Base-by-base conservation (phyloP, 2,888 invertebrate species). In the Sepiola atlantica region DNA sequence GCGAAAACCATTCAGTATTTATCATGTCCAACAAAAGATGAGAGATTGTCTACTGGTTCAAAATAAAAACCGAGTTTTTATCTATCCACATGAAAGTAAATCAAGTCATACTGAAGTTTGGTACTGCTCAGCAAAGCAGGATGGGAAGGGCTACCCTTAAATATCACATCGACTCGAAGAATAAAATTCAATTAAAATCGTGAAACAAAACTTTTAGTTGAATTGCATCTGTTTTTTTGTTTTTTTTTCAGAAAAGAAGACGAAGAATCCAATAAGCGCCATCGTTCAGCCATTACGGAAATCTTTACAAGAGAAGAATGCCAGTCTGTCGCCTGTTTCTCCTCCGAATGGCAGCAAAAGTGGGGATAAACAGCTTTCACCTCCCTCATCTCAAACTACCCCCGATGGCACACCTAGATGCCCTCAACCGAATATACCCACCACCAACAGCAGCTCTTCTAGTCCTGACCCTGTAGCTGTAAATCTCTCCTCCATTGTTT, bases 271-370 rank as follows among this genome's bases (percentile, higher is more conserved):
- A 21, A 94, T 95, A 28, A 95, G 95, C 55, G 95, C 95, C 32
- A 95, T 95, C 21, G 95, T 95, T 3, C 95, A 95, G 91, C 95
- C 95, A 10, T 35, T 95, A 94, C 55, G 95, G 28, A 95, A 94
- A 91, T 95, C 95, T 21, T 94, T 95, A 35, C 95, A 95, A 55
- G 95, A 92, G n/a, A 92, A 77, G 32, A 91, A 57, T 16, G 94
- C 93, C 3, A 92, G 54, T n/a, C 54, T 92, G 28, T 28, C 91
- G 1, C 91, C 91, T 45, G 32, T n/a, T 28, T 54, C 55, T 18
- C 14, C 61, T 55, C 20, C 57, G 28, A 35, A n/a, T 45, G 32
- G 54, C 12, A 92, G 28, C 55, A 55, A 21, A 2, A 77, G 77
- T 77, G 77, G n/a, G 3, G 77, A 77, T 77, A 77, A 77, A 77